Conservation (phyloP, 2,797 vertebrate genomes). For the Eremophila alpestris region DNA sequence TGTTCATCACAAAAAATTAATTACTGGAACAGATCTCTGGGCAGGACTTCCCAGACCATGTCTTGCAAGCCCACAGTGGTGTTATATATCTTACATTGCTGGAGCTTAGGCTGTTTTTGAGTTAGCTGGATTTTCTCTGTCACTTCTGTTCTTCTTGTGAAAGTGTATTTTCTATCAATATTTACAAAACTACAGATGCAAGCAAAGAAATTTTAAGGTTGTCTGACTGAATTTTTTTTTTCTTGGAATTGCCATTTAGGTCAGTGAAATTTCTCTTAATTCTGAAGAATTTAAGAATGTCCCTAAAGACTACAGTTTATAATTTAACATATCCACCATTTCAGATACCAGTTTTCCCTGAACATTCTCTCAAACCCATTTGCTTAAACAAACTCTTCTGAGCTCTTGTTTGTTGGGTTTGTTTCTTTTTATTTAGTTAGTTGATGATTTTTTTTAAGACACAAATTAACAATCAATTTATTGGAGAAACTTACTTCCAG, state of each 20-base stretch:
- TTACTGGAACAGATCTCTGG: not conserved
- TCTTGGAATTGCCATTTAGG: not conserved
- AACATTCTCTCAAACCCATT: not conserved
- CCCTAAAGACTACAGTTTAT: not conserved
- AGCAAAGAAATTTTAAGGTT: not conserved
- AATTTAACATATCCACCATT: not conserved
- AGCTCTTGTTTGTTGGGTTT: not conserved
- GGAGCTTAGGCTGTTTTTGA: not conserved
- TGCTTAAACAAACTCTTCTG: not conserved
- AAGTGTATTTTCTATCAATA: not conserved
- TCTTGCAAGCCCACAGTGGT: not conserved
- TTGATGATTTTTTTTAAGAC: not conserved
- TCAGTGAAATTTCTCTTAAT: not conserved
- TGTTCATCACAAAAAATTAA: not conserved
- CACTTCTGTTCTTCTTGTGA: not conserved
- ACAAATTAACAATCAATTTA: not conserved
- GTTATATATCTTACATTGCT: not conserved
- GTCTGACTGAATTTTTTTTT: not conserved
- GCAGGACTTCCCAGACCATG: not conserved
- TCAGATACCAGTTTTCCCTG: too few species aligned
- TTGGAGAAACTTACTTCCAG: not conserved
- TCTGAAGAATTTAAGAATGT: not conserved
- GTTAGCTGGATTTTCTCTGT: not conserved
- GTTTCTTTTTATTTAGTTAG: not conserved
- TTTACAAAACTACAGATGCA: not conserved